phyloP scores from a whole-genome alignment of 2,113 vertebrate genomes.

The Choloepus hoffmanni region DNA sequence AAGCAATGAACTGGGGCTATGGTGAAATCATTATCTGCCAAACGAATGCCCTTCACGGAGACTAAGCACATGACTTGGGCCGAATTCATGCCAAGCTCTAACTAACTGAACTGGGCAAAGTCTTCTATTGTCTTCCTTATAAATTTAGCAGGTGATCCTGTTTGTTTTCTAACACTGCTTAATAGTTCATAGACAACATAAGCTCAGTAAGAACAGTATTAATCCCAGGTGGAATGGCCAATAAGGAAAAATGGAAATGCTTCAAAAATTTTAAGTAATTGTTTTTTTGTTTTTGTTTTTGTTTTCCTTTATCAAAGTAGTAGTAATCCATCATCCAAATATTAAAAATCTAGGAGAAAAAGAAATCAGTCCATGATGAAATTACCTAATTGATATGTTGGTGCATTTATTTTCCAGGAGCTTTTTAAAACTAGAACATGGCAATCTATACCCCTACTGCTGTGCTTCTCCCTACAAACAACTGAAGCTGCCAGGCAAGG shows the following conservation, averaged over 20 bases:
- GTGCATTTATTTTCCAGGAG: not conserved
- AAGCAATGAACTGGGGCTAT: not conserved
- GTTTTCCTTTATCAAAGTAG: not conserved
- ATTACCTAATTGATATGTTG: not conserved
- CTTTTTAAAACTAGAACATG: not conserved
- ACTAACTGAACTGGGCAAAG: not conserved
- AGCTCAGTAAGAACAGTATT: not conserved
- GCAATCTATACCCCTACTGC: not conserved
- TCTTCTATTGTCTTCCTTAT: not conserved
- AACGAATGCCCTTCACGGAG: constrained; percentile 21
- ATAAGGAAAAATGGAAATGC: not conserved
- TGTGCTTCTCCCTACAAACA: not conserved
- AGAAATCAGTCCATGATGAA: constrained; percentile 16
- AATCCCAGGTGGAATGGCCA: not conserved
- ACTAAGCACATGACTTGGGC: not conserved
- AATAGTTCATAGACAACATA: not conserved
- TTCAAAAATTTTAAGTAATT: not conserved
- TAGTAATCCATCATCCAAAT: not conserved
- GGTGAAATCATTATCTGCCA: not conserved
- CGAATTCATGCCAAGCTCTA: not conserved
- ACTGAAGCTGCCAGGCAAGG: not conserved
- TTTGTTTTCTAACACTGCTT: not conserved
- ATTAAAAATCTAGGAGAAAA: not conserved
- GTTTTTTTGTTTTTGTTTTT: not conserved
- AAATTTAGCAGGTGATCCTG: not conserved